Conservation (phyloP, 2,888 invertebrate species). For the Cordilura impudica region DNA sequence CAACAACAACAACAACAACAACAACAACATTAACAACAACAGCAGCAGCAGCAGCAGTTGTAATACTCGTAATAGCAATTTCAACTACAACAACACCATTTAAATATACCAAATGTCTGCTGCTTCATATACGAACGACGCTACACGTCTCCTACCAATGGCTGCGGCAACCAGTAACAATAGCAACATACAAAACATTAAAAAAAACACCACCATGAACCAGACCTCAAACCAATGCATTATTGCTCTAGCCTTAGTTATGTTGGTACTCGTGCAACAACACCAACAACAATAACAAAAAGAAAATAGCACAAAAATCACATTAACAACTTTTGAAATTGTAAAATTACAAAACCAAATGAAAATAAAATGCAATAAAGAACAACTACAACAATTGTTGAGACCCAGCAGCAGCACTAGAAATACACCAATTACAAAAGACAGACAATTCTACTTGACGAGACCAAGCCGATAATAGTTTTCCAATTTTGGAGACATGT, state of each 20-base stretch:
- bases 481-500: too few species aligned
- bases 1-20: conserved; percentile 10
- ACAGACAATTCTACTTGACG: background rate
- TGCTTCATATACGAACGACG: background rate
- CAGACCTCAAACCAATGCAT: conserved; percentile 47
- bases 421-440: background rate
- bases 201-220: conserved; percentile 28
- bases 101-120: conserved; percentile 38
- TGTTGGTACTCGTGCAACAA: conserved; percentile 46
- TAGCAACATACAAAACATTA: background rate
- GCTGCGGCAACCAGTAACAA: background rate
- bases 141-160: background rate
- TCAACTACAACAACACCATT: too few species aligned
- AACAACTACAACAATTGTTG: conserved; percentile 37
- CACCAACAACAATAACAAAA: conserved; percentile 24
- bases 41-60: background rate
- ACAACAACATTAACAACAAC: conserved; percentile 29
- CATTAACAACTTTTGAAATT: conserved; percentile 59
- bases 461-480: background rate
- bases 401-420: conserved; percentile 9
- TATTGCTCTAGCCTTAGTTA: conserved; percentile 46
- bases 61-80: too few species aligned
- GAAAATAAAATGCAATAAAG: conserved; percentile 45
- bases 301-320: conserved; percentile 51
- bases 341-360: conserved; percentile 57